phyloP scores from a whole-genome alignment of 1,140 invertebrate genomes.

The Bombus sylvicola region DNA sequence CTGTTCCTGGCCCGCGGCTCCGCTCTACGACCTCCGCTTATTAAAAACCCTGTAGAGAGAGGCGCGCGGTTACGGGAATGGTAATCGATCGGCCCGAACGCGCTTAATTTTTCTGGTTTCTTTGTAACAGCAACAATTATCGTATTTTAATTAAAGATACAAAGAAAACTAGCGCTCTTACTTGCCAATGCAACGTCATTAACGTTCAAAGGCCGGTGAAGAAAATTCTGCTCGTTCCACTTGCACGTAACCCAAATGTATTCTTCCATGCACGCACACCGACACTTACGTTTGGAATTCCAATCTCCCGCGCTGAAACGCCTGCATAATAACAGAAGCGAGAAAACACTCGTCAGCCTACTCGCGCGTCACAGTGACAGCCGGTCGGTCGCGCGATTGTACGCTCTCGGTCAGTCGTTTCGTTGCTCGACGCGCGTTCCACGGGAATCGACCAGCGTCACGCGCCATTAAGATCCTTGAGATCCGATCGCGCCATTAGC shows the following conservation, averaged over 20 bases:
- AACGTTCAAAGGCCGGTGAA: too few species aligned
- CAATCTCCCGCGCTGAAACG: not conserved
- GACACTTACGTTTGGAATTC: not conserved
- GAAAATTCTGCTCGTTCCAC: slow-evolving; percentile 2
- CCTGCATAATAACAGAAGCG: not conserved
- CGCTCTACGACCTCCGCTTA: slow-evolving; percentile 38
- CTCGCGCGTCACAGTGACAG: not conserved
- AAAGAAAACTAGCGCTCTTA: too few species aligned
- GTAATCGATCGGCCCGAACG: slow-evolving; percentile 1
- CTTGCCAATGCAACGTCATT: too few species aligned
- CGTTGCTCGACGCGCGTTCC: not conserved
- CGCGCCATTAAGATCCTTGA: slow-evolving; percentile 63
- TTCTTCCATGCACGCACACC: not conserved
- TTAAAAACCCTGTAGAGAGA: not conserved
- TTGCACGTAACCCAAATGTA: not conserved
- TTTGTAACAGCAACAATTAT: too few species aligned
- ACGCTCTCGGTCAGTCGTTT: not conserved
- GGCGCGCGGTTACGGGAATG: not conserved
- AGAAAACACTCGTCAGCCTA: not conserved
- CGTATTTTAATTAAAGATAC: too few species aligned
- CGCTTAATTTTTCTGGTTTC: too few species aligned
- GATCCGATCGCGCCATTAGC: slow-evolving; percentile 65
- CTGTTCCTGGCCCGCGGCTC: slow-evolving; percentile 43
- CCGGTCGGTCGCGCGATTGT: not conserved
- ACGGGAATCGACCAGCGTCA: slow-evolving; percentile 47